Evolutionary conservation across 1,140 invertebrate species (phyloP).

Genomic region (Mya arenaria): DNA sequence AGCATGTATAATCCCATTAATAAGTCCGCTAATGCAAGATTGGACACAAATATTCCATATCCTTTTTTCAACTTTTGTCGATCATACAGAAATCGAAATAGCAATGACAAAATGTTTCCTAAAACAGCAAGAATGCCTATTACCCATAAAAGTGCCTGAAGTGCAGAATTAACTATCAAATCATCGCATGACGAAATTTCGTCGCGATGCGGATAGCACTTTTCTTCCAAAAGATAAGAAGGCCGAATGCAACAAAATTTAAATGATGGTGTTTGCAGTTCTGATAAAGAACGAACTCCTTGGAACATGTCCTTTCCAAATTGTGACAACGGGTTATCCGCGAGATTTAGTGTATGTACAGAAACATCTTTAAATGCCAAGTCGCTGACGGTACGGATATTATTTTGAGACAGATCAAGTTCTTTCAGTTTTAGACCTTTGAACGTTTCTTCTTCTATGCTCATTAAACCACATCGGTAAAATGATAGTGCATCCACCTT

Average conservation of each 20-base stretch:
- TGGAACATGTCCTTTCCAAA: slow-evolving; percentile 21
- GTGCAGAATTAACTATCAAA: slow-evolving; percentile 55
- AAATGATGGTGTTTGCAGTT: background rate
- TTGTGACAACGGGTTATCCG: background rate
- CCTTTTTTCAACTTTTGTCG: slow-evolving; percentile 49
- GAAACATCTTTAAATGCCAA: background rate
- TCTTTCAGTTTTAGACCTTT: too few species aligned
- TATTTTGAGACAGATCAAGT: background rate
- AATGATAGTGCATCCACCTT: too few species aligned
- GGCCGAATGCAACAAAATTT: slow-evolving; percentile 38
- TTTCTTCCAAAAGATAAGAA: slow-evolving; percentile 28
- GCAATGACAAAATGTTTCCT: slow-evolving; percentile 61
- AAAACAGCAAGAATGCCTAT: slow-evolving; percentile 60
- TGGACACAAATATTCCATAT: slow-evolving; percentile 68
- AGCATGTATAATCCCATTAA: slow-evolving; percentile 76
- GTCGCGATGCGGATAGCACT: slow-evolving; percentile 58
- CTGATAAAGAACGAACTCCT: background rate
- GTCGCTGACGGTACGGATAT: background rate
- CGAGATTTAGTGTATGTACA: background rate
- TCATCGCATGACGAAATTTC: slow-evolving; percentile 69
- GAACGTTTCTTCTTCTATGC: too few species aligned
- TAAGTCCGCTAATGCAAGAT: slow-evolving; percentile 71
- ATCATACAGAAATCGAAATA: slow-evolving; percentile 52
- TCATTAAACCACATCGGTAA: too few species aligned
- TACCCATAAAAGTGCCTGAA: slow-evolving; percentile 67